phyloP scores from a whole-genome alignment of 2,113 vertebrate species.

The Hymenochirus boettgeri region DNA sequence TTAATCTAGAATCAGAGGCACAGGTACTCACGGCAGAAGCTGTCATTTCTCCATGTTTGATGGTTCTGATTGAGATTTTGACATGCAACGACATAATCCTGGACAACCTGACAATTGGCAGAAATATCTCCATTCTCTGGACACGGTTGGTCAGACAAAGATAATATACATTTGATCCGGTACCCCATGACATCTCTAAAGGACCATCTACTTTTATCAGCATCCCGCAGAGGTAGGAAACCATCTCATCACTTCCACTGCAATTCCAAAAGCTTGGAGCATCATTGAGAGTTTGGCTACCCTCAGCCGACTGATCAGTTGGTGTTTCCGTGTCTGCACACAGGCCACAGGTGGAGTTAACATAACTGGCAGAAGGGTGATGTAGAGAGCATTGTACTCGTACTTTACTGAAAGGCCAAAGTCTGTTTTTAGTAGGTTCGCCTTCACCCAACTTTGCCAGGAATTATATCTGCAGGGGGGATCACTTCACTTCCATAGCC shows the following conservation, averaged over 20 bases:
- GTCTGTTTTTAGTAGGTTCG: constrained; percentile 39
- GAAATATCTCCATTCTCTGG: not conserved
- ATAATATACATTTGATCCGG: not conserved
- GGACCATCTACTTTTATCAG: not conserved
- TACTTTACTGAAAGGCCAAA: constrained; percentile 42
- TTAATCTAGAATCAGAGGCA: too few relatives aligned
- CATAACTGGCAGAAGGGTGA: constrained; percentile 40
- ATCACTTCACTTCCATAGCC: constrained; percentile 29
- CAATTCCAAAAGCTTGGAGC: too few relatives aligned
- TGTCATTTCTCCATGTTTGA: constrained; percentile 13
- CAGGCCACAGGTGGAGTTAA: constrained; percentile 38
- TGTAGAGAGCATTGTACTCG: not conserved
- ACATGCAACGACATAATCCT: constrained; percentile 2
- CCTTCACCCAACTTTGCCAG: constrained; percentile 13
- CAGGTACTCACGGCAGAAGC: constrained; percentile 19
- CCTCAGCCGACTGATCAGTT: too few relatives aligned
- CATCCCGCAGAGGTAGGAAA: not conserved
- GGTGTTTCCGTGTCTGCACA: constrained; percentile 18
- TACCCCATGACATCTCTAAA: constrained; percentile 5
- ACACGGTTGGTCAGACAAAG: not conserved
- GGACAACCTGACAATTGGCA: not conserved
- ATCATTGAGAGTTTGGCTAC: too few relatives aligned
- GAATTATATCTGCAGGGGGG: constrained; percentile 22
- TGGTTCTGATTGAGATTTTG: not conserved
- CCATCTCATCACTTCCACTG: not conserved